Conservation (phyloP, 2,797 vertebrate genomes). For the Acipenser oxyrinchus region DNA sequence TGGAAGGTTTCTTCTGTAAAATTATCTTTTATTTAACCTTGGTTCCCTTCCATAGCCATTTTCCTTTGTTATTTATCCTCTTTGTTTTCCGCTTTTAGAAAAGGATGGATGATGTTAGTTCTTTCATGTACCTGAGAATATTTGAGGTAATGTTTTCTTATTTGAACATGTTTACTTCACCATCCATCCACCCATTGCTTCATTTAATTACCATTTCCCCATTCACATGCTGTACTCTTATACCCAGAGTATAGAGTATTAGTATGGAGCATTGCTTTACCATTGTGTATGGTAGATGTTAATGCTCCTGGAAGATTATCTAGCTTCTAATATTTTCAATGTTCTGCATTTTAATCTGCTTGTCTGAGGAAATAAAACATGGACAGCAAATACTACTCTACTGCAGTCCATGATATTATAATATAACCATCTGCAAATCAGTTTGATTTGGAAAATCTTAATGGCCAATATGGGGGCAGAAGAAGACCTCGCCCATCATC, state of each 20-base stretch:
- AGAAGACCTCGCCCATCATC: neutral
- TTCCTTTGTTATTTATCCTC: slow-evolving; percentile 21
- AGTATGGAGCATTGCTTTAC: slow-evolving; percentile 11
- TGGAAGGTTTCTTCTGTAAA: neutral
- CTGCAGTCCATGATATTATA: slow-evolving; percentile 2
- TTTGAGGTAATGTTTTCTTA: slow-evolving; percentile 25
- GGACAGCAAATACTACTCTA: neutral
- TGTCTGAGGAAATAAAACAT: slow-evolving; percentile 45
- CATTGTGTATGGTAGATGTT: slow-evolving; percentile 28
- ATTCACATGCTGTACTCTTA: neutral
- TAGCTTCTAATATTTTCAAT: slow-evolving; percentile 36
- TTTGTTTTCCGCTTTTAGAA: slow-evolving; percentile 25
- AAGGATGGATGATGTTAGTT: slow-evolving; percentile 31
- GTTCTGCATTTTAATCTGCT: slow-evolving; percentile 46
- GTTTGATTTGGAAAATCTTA: slow-evolving; percentile 2
- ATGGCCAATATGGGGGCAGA: neutral
- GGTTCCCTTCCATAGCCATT: slow-evolving; percentile 3
- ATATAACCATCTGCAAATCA: slow-evolving; percentile 1
- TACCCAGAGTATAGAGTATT: neutral
- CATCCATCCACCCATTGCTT: slow-evolving; percentile 11
- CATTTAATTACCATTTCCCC: neutral
- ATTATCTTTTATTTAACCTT: slow-evolving; percentile 5
- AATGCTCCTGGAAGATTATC: slow-evolving; percentile 34
- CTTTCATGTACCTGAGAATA: slow-evolving; percentile 26
- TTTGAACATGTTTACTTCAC: neutral